Base-by-base conservation (phyloP, 2,888 invertebrate species). In the Lagria hirta region DNA sequence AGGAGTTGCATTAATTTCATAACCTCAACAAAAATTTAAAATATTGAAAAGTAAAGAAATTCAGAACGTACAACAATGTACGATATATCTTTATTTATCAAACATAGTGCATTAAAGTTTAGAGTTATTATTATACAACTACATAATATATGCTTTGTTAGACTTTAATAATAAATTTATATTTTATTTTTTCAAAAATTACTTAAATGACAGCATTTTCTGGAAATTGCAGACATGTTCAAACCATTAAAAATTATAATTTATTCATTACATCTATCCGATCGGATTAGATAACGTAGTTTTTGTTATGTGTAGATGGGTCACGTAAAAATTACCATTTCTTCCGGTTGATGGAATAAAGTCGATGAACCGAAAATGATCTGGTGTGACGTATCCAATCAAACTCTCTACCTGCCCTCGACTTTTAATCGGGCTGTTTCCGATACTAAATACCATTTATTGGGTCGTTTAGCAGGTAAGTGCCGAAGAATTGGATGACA, bases 351-450 rank as follows among this genome's bases (percentile, higher is more conserved):
- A 51, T 44, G 51, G 48, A 49, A 37, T 43, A 42, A 26, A 24
- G 29, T 49, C 58, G 51, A 58, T 61, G 58, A 60, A 54, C 58
- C 59, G 62, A 58, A 64, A 65, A 42, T 54, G 55, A 65, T 62
- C 46, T 52, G 37, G 47, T 52, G 49, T 58, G 65, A 65, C 65
- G 58, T 48, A 58, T 64, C 61, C 62, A 65, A 65, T 65, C 60
- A 60, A 56, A 52, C 56, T 44, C 54, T 55, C 44, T 59, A 59
- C 61, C 57, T 59, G 57, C 48, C 37, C 43, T 41, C 8, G 40
- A 49, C n/a, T n/a, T n/a, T n/a, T 50, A 44, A 49, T 51, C 40
- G 53, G 48, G 45, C 48, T 51, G 51, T 53, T 15, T 35, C 26
- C 11, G 24, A 24, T 35, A 38, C 46, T 28, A 52, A 43, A 47